Conservation (phyloP, 2,797 vertebrate species). For the Pipistrellus pipistrellus region DNA sequence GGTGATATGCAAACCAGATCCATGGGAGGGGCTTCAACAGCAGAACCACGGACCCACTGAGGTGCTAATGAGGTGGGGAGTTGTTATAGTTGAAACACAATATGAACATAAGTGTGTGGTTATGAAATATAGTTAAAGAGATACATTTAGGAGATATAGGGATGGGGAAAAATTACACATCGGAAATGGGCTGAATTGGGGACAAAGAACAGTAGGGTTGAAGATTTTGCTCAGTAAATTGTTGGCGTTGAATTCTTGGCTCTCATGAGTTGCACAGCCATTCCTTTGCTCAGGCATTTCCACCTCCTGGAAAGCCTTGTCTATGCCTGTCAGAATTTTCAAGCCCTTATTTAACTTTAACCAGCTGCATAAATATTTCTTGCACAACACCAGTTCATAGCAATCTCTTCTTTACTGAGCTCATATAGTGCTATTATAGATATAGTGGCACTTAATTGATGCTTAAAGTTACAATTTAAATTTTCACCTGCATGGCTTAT, state of each 20-base stretch:
- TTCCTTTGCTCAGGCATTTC: constrained; percentile 50
- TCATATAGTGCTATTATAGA: constrained; percentile 43
- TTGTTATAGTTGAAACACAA: not conserved
- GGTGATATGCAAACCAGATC: not conserved
- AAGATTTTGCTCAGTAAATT: constrained; percentile 51
- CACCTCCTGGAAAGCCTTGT: constrained; percentile 66
- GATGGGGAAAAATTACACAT: not conserved
- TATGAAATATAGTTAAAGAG: not conserved
- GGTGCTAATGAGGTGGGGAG: not conserved
- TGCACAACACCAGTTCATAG: constrained; percentile 53
- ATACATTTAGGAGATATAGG: not conserved
- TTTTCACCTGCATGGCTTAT: constrained; percentile 53
- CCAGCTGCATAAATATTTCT: constrained; percentile 77
- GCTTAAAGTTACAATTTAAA: constrained; percentile 57
- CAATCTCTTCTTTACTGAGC: constrained; percentile 2
- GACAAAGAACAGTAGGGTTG: not conserved
- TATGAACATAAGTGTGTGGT: not conserved
- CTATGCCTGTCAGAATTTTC: constrained; percentile 73
- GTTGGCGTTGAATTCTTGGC: constrained; percentile 1
- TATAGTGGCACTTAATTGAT: constrained; percentile 33
- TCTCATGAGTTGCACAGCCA: not conserved
- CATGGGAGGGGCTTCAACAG: not conserved
- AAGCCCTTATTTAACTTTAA: constrained; percentile 70
- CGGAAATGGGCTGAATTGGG: not conserved
- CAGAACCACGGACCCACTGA: not conserved